These are phyloP conservation scores for Zophobas atratus DNA, from an alignment of 1,140 invertebrate species.

Conservation along the genomic window DNA sequence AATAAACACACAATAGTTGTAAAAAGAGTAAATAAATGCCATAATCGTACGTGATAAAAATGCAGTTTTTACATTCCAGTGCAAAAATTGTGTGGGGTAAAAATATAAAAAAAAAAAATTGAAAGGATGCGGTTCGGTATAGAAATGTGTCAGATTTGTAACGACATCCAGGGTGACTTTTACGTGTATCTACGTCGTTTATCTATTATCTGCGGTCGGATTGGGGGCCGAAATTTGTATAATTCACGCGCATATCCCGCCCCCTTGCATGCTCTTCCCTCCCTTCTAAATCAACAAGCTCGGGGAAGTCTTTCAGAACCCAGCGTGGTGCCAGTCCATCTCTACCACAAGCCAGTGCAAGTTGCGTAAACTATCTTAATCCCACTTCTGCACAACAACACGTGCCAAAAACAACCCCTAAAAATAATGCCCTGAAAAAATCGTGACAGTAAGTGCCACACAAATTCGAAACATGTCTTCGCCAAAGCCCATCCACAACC, in stretches of 20 bases:
- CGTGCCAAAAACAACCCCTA: conserved; percentile 3
- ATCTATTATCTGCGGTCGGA: conserved; percentile 44
- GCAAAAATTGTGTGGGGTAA: no score
- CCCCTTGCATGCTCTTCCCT: conserved; percentile 47
- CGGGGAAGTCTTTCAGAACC: conserved; percentile 57
- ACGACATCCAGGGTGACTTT: neutral
- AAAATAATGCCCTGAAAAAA: conserved; percentile 28
- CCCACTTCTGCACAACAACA: neutral
- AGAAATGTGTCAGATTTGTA: no score
- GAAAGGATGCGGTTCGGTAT: no score
- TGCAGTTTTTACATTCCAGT: no score
- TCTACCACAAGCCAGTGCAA: conserved; percentile 51
- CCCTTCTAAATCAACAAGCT: conserved; percentile 55
- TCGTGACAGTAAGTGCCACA: conserved; percentile 14
- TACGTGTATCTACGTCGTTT: conserved; percentile 1
- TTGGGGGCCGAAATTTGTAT: conserved; percentile 52
- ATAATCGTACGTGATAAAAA: no score
- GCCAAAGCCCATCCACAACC: conserved; percentile 61
- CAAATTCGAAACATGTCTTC: conserved; percentile 61
- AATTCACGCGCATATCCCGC: conserved; percentile 54
- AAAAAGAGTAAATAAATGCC: no score
- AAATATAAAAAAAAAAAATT: no score
- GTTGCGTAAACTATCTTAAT: conserved; percentile 2
- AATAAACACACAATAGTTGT: no score
- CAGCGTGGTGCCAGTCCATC: conserved; percentile 58